phyloP scores from a whole-genome alignment of 2,888 invertebrate species.

The Tortrix viridana region DNA sequence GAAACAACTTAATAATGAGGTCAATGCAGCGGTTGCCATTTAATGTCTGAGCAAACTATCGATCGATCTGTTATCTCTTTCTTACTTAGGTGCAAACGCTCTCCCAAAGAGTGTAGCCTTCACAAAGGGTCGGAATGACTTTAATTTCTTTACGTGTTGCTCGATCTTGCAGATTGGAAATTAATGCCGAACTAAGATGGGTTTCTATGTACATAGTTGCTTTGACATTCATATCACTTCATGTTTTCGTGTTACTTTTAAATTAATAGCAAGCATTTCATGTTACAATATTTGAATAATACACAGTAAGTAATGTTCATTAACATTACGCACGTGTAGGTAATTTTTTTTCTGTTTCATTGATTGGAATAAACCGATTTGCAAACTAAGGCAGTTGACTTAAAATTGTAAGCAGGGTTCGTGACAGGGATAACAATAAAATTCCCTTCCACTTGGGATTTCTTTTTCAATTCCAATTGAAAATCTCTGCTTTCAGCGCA shows the following conservation, averaged over 20 bases:
- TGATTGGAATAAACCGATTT: neutral
- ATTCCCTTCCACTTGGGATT: conserved; percentile 25
- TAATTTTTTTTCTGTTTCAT: neutral
- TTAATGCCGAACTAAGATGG: conserved; percentile 16
- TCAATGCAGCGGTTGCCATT: conserved; percentile 81
- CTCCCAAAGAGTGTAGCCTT: conserved; percentile 47
- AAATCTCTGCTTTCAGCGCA: conserved; percentile 34
- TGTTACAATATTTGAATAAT: no score
- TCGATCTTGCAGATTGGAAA: conserved; percentile 33
- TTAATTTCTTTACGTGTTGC: conserved; percentile 41
- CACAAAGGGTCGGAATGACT: conserved; percentile 40
- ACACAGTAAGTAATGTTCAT: no score
- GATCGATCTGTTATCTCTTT: conserved; percentile 80
- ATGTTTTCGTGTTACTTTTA: conserved; percentile 9
- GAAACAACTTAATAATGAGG: conserved; percentile 78
- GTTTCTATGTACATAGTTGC: conserved; percentile 21
- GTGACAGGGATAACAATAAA: conserved; percentile 34
- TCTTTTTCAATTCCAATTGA: conserved; percentile 36
- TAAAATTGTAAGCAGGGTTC: conserved; percentile 16
- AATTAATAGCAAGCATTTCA: no score
- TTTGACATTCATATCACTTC: conserved; percentile 10
- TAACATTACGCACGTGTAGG: neutral
- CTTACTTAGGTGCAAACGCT: conserved; percentile 68
- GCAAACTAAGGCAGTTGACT: conserved; percentile 1
- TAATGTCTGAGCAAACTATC: conserved; percentile 80